These are phyloP conservation scores for Lithophane semibrunnea DNA, from an alignment of 2,888 invertebrate species.

Conservation along the genomic window DNA sequence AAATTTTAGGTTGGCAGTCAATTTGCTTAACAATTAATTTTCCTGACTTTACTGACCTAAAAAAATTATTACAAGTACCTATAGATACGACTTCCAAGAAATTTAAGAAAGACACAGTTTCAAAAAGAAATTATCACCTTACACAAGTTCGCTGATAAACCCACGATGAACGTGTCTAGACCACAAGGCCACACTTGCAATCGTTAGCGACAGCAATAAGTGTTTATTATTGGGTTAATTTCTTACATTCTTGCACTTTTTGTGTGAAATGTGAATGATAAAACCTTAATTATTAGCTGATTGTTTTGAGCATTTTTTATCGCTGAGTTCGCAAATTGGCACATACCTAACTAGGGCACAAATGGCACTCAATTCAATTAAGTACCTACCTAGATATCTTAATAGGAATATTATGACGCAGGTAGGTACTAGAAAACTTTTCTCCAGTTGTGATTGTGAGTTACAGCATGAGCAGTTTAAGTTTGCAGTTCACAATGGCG, in stretches of 20 bases:
- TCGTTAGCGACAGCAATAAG: constrained; percentile 7
- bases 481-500: too few relatives aligned
- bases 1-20: too few relatives aligned
- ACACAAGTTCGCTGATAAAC: constrained; percentile 39
- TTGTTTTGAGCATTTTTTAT: constrained; percentile 26
- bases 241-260: constrained; percentile 22
- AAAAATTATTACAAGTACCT: too few relatives aligned
- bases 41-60: too few relatives aligned
- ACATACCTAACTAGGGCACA: background rate
- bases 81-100: background rate
- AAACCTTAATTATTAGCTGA: constrained; percentile 8
- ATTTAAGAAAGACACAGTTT: constrained; percentile 15
- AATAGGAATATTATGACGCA: too few relatives aligned
- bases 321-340: constrained; percentile 14
- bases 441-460: too few relatives aligned
- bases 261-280: constrained; percentile 26
- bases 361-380: too few relatives aligned
- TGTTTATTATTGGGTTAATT: constrained; percentile 10
- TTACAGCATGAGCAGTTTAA: too few relatives aligned
- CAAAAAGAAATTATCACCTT: constrained; percentile 20
- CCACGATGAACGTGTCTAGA: constrained; percentile 48
- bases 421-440: too few relatives aligned
- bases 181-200: constrained; percentile 40
- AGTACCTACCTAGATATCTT: too few relatives aligned
- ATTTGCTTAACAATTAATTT: too few relatives aligned